Evolutionary conservation across 1,140 invertebrate species (phyloP).

Genomic region (Stratiolaelaps scimitus): DNA sequence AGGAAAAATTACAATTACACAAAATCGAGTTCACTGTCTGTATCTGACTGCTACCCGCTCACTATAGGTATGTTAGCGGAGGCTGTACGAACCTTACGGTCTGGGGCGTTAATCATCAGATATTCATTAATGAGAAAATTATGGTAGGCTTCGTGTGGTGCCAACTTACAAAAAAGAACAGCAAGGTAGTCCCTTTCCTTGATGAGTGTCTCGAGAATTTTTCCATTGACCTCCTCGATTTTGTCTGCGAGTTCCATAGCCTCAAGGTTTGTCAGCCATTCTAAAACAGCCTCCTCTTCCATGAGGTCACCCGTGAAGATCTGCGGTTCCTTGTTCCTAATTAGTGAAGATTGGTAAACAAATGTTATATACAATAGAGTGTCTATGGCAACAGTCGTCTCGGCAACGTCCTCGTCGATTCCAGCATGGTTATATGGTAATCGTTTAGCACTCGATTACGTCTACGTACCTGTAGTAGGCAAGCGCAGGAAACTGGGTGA

Average conservation of each 20-base stretch:
- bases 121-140: too few relatives aligned
- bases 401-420: constrained; percentile 62
- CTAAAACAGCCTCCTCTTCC: constrained; percentile 75
- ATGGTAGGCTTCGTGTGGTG: too few relatives aligned
- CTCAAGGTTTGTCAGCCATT: constrained; percentile 81
- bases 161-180: constrained; percentile 80
- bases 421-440: constrained; percentile 73
- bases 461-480: constrained; percentile 81
- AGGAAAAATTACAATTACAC: constrained; percentile 21
- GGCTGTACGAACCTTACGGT: too few relatives aligned
- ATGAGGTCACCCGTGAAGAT: constrained; percentile 66
- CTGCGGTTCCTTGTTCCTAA: constrained; percentile 65
- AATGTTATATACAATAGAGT: background rate
- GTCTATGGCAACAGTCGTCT: background rate
- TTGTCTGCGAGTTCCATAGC: constrained; percentile 86
- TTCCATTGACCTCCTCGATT: constrained; percentile 86
- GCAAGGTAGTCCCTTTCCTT: constrained; percentile 82
- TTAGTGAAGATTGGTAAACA: constrained; percentile 21
- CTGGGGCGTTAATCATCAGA: too few relatives aligned
- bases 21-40: too few relatives aligned
- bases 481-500: constrained; percentile 80
- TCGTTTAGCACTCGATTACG: constrained; percentile 46
- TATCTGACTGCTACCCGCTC: too few relatives aligned
- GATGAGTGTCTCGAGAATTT: constrained; percentile 77
- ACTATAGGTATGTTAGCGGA: too few relatives aligned